Percentiles rank a stretch among this genome's conserved stretches.
These are phyloP conservation scores for Artemia sp. DNA, from an alignment of 2,888 invertebrate genomes.

Conservation along the genomic window DNA sequence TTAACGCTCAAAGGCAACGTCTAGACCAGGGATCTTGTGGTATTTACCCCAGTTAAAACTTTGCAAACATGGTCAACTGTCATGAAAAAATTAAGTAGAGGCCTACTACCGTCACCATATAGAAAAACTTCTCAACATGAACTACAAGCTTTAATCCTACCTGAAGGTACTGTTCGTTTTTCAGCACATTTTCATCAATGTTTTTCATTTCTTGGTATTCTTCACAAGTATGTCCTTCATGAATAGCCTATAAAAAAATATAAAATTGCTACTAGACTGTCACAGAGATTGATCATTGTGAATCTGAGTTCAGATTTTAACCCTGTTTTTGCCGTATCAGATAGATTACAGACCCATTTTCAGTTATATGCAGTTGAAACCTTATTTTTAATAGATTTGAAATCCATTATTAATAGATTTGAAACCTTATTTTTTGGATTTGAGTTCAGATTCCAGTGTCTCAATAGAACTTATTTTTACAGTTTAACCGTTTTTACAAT, in stretches of 20 bases:
- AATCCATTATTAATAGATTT: slow-evolving; percentile 18
- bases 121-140: slow-evolving; percentile 34
- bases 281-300: too few species aligned
- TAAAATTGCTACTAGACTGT: not conserved
- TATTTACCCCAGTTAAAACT: not conserved
- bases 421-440: slow-evolving; percentile 22
- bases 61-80: not conserved
- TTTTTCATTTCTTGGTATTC: slow-evolving; percentile 48
- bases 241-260: slow-evolving; percentile 45
- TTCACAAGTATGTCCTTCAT: slow-evolving; percentile 58
- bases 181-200: not conserved
- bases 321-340: too few species aligned
- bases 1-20: too few species aligned
- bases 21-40: too few species aligned
- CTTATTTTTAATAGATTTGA: slow-evolving; percentile 15
- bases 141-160: slow-evolving; percentile 46
- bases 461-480: too few species aligned
- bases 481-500: too few species aligned
- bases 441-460: not conserved
- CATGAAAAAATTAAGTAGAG: not conserved
- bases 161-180: not conserved
- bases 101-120: not conserved
- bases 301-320: too few species aligned
- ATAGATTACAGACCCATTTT: not conserved
- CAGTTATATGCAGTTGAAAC: not conserved